phyloP scores from a whole-genome alignment of 2,797 vertebrate genomes.

The Anolis apletophallus region DNA sequence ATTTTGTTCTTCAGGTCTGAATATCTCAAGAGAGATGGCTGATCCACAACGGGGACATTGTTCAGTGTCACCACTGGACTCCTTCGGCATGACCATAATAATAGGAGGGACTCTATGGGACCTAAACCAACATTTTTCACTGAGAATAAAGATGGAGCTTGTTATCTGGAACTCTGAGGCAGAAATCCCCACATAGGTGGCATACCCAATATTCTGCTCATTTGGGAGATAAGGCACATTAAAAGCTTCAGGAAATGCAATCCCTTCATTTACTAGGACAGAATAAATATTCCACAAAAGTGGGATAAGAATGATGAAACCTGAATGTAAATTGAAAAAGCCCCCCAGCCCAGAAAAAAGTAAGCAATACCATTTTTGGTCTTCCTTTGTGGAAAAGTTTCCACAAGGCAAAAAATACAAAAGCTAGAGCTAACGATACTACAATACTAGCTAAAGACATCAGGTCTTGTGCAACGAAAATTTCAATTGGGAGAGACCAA shows the following conservation, averaged over 20 bases:
- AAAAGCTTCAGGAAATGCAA: conserved; percentile 42
- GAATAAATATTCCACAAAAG: conserved; percentile 78
- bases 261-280: conserved; percentile 70
- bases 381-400: conserved; percentile 62
- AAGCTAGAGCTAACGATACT: conserved; percentile 72
- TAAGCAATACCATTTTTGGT: background rate
- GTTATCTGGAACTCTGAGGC: conserved; percentile 72
- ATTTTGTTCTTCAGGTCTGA: background rate
- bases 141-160: conserved; percentile 75
- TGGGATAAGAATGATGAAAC: conserved; percentile 60
- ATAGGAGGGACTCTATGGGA: background rate
- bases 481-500: too few relatives aligned
- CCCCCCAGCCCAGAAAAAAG: conserved; percentile 51
- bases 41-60: background rate
- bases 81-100: background rate
- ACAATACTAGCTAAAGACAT: too few relatives aligned
- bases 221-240: conserved; percentile 71
- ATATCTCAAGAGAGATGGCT: background rate
- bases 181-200: conserved; percentile 69
- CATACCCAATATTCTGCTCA: conserved; percentile 74
- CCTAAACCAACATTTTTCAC: conserved; percentile 54
- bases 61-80: too few relatives aligned
- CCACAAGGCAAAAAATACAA: conserved; percentile 64
- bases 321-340: conserved; percentile 68
- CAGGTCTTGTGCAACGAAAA: too few relatives aligned